Conservation (phyloP, 1,140 invertebrate genomes). For the Cydia splendana region DNA sequence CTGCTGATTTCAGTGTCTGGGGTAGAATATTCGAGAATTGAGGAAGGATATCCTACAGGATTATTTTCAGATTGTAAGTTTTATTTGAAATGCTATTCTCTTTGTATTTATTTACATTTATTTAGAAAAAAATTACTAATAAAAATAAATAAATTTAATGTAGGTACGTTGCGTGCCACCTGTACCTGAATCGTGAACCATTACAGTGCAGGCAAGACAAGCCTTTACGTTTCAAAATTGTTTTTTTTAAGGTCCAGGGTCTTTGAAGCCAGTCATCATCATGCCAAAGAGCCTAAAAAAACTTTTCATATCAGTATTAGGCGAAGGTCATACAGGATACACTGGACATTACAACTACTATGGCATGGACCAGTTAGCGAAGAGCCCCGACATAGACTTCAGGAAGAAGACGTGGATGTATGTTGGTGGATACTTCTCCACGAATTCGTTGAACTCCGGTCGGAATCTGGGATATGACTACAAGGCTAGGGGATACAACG, state of each 20-base stretch:
- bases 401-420: slow-evolving; percentile 55
- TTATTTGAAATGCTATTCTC: too few relatives aligned
- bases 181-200: too few relatives aligned
- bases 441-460: slow-evolving; percentile 48
- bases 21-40: neutral
- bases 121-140: too few relatives aligned
- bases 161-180: too few relatives aligned
- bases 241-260: slow-evolving; percentile 60
- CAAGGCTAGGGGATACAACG: slow-evolving; percentile 54
- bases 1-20: neutral
- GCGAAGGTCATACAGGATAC: slow-evolving; percentile 30
- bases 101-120: too few relatives aligned
- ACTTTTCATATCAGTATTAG: slow-evolving; percentile 45
- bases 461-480: slow-evolving; percentile 41
- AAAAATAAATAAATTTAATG: too few relatives aligned
- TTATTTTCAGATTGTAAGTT: neutral
- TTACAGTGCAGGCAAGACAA: neutral
- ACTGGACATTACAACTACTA: slow-evolving; percentile 53
- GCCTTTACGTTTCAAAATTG: neutral
- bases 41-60: neutral
- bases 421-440: slow-evolving; percentile 57
- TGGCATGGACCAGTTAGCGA: slow-evolving; percentile 55
- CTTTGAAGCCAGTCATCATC: slow-evolving; percentile 52
- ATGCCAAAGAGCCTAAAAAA: slow-evolving; percentile 52
- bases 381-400: slow-evolving; percentile 55